Percentiles rank a stretch among this genome's conserved stretches.
phyloP scores from a whole-genome alignment of 1,140 invertebrate species.

The Apis mellifera region Amel_HAv3.1 CM009937.2:9038001-9038500 shows the following conservation, averaged over 20 bases:
- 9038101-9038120: slow-evolving; percentile 79
- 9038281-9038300: slow-evolving; percentile 75
- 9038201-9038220: slow-evolving; percentile 77
- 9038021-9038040: slow-evolving; percentile 68
- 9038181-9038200: slow-evolving; percentile 82
- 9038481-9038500: slow-evolving; percentile 18
- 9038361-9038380: slow-evolving; percentile 78
- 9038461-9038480: background rate
- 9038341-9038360: slow-evolving; percentile 68
- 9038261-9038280: slow-evolving; percentile 83
- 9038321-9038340: slow-evolving; percentile 74
- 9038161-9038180: slow-evolving; percentile 86
- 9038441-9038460: background rate
- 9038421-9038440: slow-evolving; percentile 57
- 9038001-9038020: slow-evolving; percentile 79
- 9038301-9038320: slow-evolving; percentile 72
- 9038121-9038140: slow-evolving; percentile 81
- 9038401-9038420: slow-evolving; percentile 64
- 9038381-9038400: slow-evolving; percentile 76
- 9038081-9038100: slow-evolving; percentile 83
- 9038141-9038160: slow-evolving; percentile 85
- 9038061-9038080: slow-evolving; percentile 84
- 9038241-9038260: slow-evolving; percentile 82
- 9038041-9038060: slow-evolving; percentile 85
- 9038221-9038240: slow-evolving; percentile 79